Evolutionary conservation across 2,113 vertebrate genomes (phyloP), one percentile per base, ranked within the genome.

Genomic region (Centropristis striata): DNA sequence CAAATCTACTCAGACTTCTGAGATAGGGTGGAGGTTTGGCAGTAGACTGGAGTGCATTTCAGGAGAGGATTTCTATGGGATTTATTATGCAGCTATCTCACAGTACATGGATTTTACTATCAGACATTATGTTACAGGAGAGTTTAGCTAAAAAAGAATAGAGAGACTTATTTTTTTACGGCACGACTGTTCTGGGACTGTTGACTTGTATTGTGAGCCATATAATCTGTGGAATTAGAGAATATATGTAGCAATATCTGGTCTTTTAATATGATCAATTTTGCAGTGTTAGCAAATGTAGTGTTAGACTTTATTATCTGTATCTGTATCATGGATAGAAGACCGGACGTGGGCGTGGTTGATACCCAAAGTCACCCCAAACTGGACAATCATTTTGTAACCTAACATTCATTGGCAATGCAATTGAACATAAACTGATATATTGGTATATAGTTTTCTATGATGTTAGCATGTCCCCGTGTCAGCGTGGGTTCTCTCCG

Each of bases 1-100:
- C 5, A 69, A 41, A 74, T 57, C 0, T 55, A 64, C 57, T 59
- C 18, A 47, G 53, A 50, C 18, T 18, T 32, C 2, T 1, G 18
- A 42, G 21, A 51, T 67, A 32, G 42, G 4, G 4, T 10, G 63
- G 25, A 66, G 12, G 16, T 37, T 28, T 5, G 49, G 25, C 42
- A 55, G 32, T 1, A 5, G 1, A 54, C 59, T 25, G 14, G 36
- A 63, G 57, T 25, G 32, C 23, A 37, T 32, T 32, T 32, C 32
- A 15, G 18, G 18, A 14, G 28, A 49, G 15, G 54, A 54, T 49
- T 55, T 60, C 9, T 44, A 2, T 42, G 8, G 28, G 55, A 69
- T 85, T 82, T 79, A 79, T 74, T 57, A 53, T 28, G 18, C 15
- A 54, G 12, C 25, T 39, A 42, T 80, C 32, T 65, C 58, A 51